phyloP scores from a whole-genome alignment of 2,113 vertebrate species.

The Cyrtonyx montezumae region DNA sequence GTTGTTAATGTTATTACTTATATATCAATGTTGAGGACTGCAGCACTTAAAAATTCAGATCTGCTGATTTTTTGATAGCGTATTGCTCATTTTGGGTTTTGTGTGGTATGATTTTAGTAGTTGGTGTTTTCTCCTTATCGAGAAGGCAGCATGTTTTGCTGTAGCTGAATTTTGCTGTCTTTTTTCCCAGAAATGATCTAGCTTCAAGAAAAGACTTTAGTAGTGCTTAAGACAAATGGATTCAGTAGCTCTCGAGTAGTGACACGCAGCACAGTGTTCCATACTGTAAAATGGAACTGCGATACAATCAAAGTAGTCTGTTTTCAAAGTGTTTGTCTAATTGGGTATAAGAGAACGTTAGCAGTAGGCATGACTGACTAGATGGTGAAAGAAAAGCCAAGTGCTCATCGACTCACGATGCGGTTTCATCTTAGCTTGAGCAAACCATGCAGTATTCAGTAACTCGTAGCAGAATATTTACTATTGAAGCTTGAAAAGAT shows the following conservation, averaged over 20 bases:
- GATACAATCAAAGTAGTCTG: conserved; percentile 94
- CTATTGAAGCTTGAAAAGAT: conserved; percentile 98
- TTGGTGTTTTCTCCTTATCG: conserved; percentile 81
- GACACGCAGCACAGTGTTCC: conserved; percentile 86
- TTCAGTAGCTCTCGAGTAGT: conserved; percentile 92
- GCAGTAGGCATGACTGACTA: conserved; percentile 92
- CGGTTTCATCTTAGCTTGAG: conserved; percentile 93
- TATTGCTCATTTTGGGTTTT: conserved; percentile 86
- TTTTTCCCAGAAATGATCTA: conserved; percentile 84
- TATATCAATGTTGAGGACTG: conserved; percentile 97
- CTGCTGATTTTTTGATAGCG: conserved; percentile 87
- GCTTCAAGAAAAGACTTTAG: conserved; percentile 90
- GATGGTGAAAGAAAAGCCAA: conserved; percentile 87
- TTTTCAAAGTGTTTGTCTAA: conserved; percentile 83
- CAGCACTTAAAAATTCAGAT: conserved; percentile 98
- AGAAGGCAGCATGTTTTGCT: conserved; percentile 89
- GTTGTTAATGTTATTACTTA: conserved; percentile 99
- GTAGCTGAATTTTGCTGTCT: conserved; percentile 87
- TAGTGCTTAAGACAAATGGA: conserved; percentile 91
- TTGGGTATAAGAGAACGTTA: conserved; percentile 86
- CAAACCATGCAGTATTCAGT: conserved; percentile 99
- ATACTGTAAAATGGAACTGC: conserved; percentile 93
- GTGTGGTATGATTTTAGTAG: conserved; percentile 90
- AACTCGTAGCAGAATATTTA: conserved; percentile 95
- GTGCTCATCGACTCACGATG: conserved; percentile 84